Evolutionary conservation across 2,113 vertebrate genomes (phyloP), one percentile per base, ranked within the genome.

Genomic region (Cavia porcellus): DNA sequence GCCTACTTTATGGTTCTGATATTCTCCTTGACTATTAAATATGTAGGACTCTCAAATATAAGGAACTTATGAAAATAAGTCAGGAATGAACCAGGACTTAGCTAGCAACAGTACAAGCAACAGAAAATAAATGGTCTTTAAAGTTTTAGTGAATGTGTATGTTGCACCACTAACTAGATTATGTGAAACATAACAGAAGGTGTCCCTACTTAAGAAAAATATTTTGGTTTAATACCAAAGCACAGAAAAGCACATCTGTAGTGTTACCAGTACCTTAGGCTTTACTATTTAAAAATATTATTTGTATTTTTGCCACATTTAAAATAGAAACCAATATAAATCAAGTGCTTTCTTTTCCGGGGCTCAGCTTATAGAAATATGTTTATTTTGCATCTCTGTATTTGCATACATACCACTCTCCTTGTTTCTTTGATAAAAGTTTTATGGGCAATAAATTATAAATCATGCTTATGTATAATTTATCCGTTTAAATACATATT

Each of bases 401-500:
- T 98, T 98, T 98, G 97, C 94, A 95, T 98, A 97, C 86, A 97
- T 96, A 50, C 86, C n/a, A 85, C 94, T 98, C 77, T 98, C 66
- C 97, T 98, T 98, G 93, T 98, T 98, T 98, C 97, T 98, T 96
- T 98, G 97, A 98, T 99, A 98, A 99, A 99, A 98, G 52, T 97
- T 98, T 98, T 98, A 98, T 97, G 96, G 38, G 15, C 22, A 97
- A 98, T 99, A 98, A 98, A 98, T 99, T 98, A 98, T 99, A 96
- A 97, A 98, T 97, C 62, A 97, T 81, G 95, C 93, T 93, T 93
- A 99, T 98, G 97, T 96, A 98, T 99, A 98, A 99, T 99, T 98
- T 98, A 99, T 98, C 80, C 81, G 95, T 98, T 98, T 98, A 99
- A 99, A 98, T 98, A 97, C 98, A 98, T 99, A 98, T 98, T 99